Evolutionary conservation across 1,140 invertebrate genomes (phyloP), one percentile per base, ranked within the genome.

Genomic region (Aphaenogaster ashmeadi): DNA sequence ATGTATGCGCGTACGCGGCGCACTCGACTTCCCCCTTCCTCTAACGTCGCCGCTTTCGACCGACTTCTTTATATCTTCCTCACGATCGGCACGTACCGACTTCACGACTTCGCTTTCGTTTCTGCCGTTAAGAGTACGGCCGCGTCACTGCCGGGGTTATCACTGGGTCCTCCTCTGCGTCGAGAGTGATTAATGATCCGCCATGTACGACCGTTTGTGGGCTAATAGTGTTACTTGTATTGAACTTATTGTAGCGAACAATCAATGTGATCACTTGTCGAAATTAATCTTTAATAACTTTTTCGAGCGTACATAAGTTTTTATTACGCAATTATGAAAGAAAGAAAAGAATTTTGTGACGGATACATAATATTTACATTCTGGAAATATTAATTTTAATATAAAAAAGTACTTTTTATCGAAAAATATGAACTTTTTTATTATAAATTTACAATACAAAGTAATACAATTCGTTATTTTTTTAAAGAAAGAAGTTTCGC

Each of bases 31-130:
- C 74, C 21, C 74, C 60, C 47, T 66, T 60, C 41, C 41, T 72
- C 62, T 66, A 58, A 47, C 79, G 67, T 83, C 52, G 67, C 80
- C 52, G 80, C 69, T 74, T 84, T 84, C 80, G 80, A 75, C 69
- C 80, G 80, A 84, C 54, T 84, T 84, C 69, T 84, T 84, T 84
- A 84, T 84, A 84, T 84, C 80, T 84, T 84, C 80, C 80, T 84
- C 80, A 84, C 80, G 80, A 84, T 84, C 80, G 80, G 80, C 80
- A 84, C 67, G 80, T 83, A 83, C 80, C 52, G 80, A 83, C 80
- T 75, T 84, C 80, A 75, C 69, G 54, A 74, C 80, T 84, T 84
- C 80, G 80, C 69, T 84, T 84, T 84, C 80, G 80, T 84, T 84
- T 84, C 80, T 75, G 80, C 80, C 67, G 80, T 84, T 84, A 84